Base-by-base conservation (phyloP, 2,888 invertebrate species). In the Himalopsyche kuldschensis region DNA sequence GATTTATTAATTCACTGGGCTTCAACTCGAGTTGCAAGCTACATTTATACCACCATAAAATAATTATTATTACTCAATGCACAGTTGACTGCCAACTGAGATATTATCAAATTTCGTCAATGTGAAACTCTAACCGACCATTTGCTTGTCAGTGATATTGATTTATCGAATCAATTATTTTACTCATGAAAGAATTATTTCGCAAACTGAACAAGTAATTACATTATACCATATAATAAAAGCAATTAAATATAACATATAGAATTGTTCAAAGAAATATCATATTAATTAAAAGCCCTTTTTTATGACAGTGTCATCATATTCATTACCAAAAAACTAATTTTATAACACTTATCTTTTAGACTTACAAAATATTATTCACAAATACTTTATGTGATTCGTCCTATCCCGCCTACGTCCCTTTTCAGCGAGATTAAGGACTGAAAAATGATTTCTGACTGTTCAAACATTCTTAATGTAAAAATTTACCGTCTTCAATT, bases 1-100 rank as follows among this genome's bases (percentile, higher is more conserved):
- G 84, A 86, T 86, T 86, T 86, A 86, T 86, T 69, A 69, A 69
- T 69, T 86, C 84, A 84, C 46, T 80, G 78, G 47, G 79, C 83
- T 83, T 78, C 41, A 55, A 75, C 81, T 81, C 78, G 69, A 77
- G 80, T 83, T 83, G 80, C 83, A 69, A 47, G 69, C 83, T 83
- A 69, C 69, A 69, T 69, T 69, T 69, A 69, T 27, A 69, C 69
- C 69, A 30, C n/a, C 69, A 69, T 11, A 30, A 27, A 69, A 27
- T 69, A 69, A 69, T 69, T 69, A 69, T 69, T 69, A 69, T 69
- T 69, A 27, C 30, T 27, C 69, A 69, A 27, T 69, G 69, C 69
- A 11, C 27, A 69, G 27, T 27, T 11, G 30, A 69, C 69, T 69
- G 69, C 24, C 27, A 27, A 27, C 69, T 69, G 69, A 69, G 11